Base-by-base conservation (phyloP, 2,888 invertebrate species). In the Trichopoda pennipes region DNA sequence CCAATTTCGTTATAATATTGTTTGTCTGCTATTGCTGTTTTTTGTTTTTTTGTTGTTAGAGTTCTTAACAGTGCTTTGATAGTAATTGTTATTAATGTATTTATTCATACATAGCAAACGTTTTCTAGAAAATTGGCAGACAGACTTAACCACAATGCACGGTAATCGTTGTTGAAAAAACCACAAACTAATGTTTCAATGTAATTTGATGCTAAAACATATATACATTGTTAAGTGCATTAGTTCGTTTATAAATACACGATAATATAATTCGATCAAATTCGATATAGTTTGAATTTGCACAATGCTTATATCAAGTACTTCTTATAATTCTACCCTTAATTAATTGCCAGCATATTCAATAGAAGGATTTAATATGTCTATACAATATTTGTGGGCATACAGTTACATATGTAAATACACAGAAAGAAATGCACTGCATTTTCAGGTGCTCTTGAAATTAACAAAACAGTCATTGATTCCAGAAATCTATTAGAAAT, bases 131-230 rank as follows among this genome's bases (percentile, higher is more conserved):
- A 66, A 66, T 66, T 82, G 75, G 56, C 79, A 75, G 32, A 82
- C 44, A 61, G 55, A 47, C 70, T 55, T 56, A 75, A 61, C 79
- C 74, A 72, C 79, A 79, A 79, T 79, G 75, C 63, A 75, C 60
- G 60, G 66, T 61, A 79, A 75, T 79, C 79, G 75, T 75, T 82
- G 79, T 79, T 61, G 35, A 60, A 75, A 68, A 78, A 70, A 61
- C 74, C 79, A 49, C 82, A 75, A 75, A 75, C 70, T 75, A 79
- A 72, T 77, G 79, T 75, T 79, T 75, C 74, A 74, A 75, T 49
- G 75, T 82, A 72, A 72, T 72, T 70, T 66, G 49, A 55, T 75
- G 49, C 61, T 72, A 42, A 32, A 77, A 32, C 44, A 51, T 74
- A 74, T 74, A 74, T 81, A 51, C 38, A 47, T 60, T 32, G 21